A percentile compares a stretch with the other conserved stretches of the same genome.
Evolutionary conservation across 2,888 invertebrate species (phyloP).

Genomic region (Oligia strigilis): DNA sequence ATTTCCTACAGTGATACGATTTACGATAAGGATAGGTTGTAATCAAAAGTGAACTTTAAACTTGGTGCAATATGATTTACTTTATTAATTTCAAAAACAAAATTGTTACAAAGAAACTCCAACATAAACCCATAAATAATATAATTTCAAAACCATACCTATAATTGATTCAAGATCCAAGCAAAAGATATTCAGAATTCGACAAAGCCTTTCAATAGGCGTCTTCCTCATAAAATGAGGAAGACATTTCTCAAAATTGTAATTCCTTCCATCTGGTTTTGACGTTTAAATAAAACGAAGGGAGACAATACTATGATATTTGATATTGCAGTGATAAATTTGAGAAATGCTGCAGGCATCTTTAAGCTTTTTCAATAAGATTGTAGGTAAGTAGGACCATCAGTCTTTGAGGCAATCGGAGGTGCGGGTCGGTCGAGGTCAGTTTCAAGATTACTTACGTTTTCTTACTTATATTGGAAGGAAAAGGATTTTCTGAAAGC

Average conservation of each 20-base stretch:
- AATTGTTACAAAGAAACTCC: not conserved
- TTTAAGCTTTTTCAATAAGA: conserved; percentile 74
- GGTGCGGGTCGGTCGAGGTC: conserved; percentile 54
- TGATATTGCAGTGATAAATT: conserved; percentile 70
- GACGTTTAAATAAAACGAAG: conserved; percentile 52
- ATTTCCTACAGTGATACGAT: not conserved
- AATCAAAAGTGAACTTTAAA: not conserved
- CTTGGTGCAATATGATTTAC: not conserved
- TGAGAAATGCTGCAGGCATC: conserved; percentile 66
- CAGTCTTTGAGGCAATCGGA: conserved; percentile 68
- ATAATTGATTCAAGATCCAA: not conserved
- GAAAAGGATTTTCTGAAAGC: conserved; percentile 56
- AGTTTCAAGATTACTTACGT: conserved; percentile 59
- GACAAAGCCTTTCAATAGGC: conserved; percentile 20
- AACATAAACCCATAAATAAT: not conserved
- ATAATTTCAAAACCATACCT: not conserved
- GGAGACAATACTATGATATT: conserved; percentile 56
- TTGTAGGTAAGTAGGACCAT: conserved; percentile 65
- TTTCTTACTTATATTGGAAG: conserved; percentile 52
- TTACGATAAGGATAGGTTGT: too few species aligned
- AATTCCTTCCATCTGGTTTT: conserved; percentile 61
- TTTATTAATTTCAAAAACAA: not conserved
- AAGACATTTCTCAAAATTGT: conserved; percentile 41
- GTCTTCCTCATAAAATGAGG: conserved; percentile 37
- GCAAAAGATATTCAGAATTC: conserved; percentile 32